Percentiles rank a stretch among this genome's conserved stretches.
phyloP scores from a whole-genome alignment of 2,888 invertebrate genomes.

The Orthosia gothica region DNA sequence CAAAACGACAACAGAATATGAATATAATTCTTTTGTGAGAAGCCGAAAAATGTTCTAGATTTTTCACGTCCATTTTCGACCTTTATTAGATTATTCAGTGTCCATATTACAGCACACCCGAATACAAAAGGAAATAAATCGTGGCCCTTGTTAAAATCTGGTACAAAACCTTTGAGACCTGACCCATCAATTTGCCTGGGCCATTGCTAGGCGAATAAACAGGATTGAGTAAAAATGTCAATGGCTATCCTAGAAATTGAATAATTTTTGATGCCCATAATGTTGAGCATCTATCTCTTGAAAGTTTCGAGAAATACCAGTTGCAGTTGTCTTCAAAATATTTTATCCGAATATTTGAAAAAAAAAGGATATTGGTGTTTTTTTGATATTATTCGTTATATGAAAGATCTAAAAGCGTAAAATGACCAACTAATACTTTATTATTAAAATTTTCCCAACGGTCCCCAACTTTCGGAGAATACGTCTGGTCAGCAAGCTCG shows the following conservation, averaged over 20 bases:
- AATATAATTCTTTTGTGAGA: conserved; percentile 30
- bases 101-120: conserved; percentile 43
- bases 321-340: too few species aligned
- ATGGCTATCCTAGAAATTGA: neutral
- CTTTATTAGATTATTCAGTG: conserved; percentile 35
- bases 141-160: conserved; percentile 46
- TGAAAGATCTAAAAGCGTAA: too few species aligned
- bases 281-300: too few species aligned
- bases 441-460: too few species aligned
- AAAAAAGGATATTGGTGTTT: too few species aligned
- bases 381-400: too few species aligned
- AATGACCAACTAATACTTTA: too few species aligned
- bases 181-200: conserved; percentile 23
- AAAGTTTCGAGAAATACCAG: too few species aligned
- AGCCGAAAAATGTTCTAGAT: conserved; percentile 37
- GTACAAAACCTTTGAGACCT: conserved; percentile 40
- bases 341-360: too few species aligned
- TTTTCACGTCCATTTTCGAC: conserved; percentile 29
- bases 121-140: conserved; percentile 37
- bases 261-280: too few species aligned
- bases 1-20: conserved; percentile 22
- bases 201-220: conserved; percentile 19
- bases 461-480: too few species aligned
- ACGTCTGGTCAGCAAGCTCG: too few species aligned
- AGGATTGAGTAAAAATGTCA: conserved; percentile 14